These are phyloP conservation scores for Sminthurinus aureus DNA, from an alignment of 2,888 invertebrate genomes.

Conservation along the genomic window DNA sequence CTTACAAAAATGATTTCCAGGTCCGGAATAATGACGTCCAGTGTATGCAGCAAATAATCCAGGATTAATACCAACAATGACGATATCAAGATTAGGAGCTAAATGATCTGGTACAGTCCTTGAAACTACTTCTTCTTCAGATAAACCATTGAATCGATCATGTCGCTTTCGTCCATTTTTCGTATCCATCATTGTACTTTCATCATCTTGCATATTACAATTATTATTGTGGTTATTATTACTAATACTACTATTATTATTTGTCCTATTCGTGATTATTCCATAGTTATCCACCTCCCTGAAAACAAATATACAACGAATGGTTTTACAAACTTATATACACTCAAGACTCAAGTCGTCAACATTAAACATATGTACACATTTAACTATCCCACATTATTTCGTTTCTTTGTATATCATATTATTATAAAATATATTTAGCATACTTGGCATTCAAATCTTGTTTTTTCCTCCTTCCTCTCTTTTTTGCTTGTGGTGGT, in stretches of 20 bases:
- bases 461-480: slow-evolving; percentile 84
- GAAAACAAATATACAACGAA: background rate
- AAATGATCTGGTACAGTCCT: slow-evolving; percentile 94
- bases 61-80: slow-evolving; percentile 98
- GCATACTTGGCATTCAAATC: slow-evolving; percentile 45
- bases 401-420: background rate
- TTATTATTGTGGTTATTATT: no score
- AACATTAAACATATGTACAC: background rate
- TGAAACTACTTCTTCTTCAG: slow-evolving; percentile 94
- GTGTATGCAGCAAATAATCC: slow-evolving; percentile 97
- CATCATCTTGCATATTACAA: no score
- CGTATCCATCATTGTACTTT: slow-evolving; percentile 60
- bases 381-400: background rate
- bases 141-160: slow-evolving; percentile 94
- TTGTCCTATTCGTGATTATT: slow-evolving; percentile 38
- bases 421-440: background rate
- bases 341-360: background rate
- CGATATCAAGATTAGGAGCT: slow-evolving; percentile 91
- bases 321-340: background rate
- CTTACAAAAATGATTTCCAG: slow-evolving; percentile 97
- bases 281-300: slow-evolving; percentile 46
- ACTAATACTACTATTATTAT: slow-evolving; percentile 15
- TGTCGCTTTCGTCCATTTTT: slow-evolving; percentile 88
- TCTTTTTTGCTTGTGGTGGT: slow-evolving; percentile 74
- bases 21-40: slow-evolving; percentile 98